A percentile compares a stretch with the other conserved stretches of the same genome.
phyloP scores from a whole-genome alignment of 2,888 invertebrate genomes.

The Agonopterix heracliana region DNA sequence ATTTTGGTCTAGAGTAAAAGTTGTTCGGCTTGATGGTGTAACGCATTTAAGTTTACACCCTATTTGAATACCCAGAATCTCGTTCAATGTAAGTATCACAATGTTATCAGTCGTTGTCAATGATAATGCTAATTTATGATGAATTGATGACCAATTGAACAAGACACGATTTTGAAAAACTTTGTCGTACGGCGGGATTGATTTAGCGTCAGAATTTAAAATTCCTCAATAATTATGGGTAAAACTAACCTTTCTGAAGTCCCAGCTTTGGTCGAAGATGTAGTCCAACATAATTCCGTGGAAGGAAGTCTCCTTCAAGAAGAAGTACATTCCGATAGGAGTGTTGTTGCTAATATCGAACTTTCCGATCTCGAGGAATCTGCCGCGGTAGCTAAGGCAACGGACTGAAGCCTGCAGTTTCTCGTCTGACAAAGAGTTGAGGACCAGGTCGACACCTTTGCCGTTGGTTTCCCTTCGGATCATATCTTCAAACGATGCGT shows the following conservation, averaged over 20 bases:
- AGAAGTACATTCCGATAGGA: slow-evolving; percentile 80
- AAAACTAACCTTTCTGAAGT: slow-evolving; percentile 50
- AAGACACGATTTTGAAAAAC: too few species aligned
- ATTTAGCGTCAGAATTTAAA: too few species aligned
- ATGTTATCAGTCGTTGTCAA: too few species aligned
- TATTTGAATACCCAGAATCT: too few species aligned
- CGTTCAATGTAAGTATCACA: too few species aligned
- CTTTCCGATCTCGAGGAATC: slow-evolving; percentile 88
- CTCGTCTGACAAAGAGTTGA: slow-evolving; percentile 95
- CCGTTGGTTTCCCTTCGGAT: slow-evolving; percentile 88
- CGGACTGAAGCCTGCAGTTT: slow-evolving; percentile 82
- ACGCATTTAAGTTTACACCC: too few species aligned
- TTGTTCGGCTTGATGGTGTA: too few species aligned
- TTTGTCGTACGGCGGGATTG: too few species aligned
- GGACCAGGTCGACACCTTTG: slow-evolving; percentile 91
- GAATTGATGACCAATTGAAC: too few species aligned
- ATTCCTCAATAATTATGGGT: not conserved
- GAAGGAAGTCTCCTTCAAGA: slow-evolving; percentile 77
- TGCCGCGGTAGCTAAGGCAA: slow-evolving; percentile 74
- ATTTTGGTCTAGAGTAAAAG: too few species aligned
- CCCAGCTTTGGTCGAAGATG: slow-evolving; percentile 57
- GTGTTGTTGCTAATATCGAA: slow-evolving; percentile 84
- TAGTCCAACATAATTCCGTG: slow-evolving; percentile 73
- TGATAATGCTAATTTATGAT: too few species aligned
- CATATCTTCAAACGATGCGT: slow-evolving; percentile 91